Evolutionary conservation across 2,113 vertebrate species (phyloP).

Genomic region (Silurus meridionalis): DNA sequence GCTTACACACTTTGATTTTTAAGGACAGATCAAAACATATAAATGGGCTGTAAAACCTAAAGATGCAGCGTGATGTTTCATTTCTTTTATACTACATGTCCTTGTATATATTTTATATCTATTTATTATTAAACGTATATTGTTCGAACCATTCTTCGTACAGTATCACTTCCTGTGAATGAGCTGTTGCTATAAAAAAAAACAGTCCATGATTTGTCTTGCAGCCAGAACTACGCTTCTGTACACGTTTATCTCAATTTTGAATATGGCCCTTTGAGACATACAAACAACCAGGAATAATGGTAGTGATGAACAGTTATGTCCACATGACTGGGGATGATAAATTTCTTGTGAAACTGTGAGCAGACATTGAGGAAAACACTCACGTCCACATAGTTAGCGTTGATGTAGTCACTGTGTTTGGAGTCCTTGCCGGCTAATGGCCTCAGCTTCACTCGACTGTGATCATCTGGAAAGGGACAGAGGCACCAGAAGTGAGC

Average conservation of each 20-base stretch:
- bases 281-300: neutral
- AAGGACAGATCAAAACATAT: no score
- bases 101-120: neutral
- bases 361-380: constrained; percentile 1
- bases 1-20: no score
- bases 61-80: no score
- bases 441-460: constrained; percentile 89
- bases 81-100: no score
- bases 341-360: neutral
- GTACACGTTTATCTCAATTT: neutral
- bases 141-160: no score
- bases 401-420: constrained; percentile 96
- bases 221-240: neutral
- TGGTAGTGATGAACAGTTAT: constrained; percentile 12
- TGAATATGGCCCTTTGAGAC: neutral
- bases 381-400: constrained; percentile 96
- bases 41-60: no score
- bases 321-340: neutral
- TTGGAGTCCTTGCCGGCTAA: constrained; percentile 91
- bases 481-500: constrained; percentile 9
- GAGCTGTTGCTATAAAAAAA: neutral
- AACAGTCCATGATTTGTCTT: neutral
- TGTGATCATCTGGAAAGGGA: constrained; percentile 86
- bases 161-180: neutral
- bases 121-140: neutral